Percentiles rank a stretch among this genome's conserved stretches.
These are phyloP conservation scores for Petrophora chlorosata DNA, from an alignment of 2,888 invertebrate species.

Conservation along the genomic window DNA sequence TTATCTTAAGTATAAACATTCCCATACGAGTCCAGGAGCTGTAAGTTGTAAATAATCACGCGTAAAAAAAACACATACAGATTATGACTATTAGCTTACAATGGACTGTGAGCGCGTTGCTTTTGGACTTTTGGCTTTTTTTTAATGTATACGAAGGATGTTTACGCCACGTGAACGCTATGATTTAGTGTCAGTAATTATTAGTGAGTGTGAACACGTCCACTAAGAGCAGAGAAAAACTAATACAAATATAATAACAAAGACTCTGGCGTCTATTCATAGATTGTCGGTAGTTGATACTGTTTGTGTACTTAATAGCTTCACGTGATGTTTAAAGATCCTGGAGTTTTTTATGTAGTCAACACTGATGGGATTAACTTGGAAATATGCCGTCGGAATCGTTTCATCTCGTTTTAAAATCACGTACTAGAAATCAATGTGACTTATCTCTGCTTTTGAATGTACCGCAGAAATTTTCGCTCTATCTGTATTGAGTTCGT, in stretches of 20 bases:
- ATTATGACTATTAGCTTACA: slow-evolving; percentile 77
- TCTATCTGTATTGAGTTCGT: slow-evolving; percentile 39
- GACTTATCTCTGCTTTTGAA: slow-evolving; percentile 23
- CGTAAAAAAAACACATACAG: slow-evolving; percentile 62
- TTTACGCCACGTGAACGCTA: slow-evolving; percentile 77
- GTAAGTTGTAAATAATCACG: slow-evolving; percentile 67
- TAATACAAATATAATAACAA: slow-evolving; percentile 79
- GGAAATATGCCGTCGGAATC: slow-evolving; percentile 29
- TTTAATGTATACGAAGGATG: slow-evolving; percentile 70
- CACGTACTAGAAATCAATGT: slow-evolving; percentile 28
- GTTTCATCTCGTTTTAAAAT: slow-evolving; percentile 24
- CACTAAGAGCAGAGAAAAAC: slow-evolving; percentile 73
- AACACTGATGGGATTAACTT: slow-evolving; percentile 36
- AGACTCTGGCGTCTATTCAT: slow-evolving; percentile 68
- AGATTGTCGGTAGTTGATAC: slow-evolving; percentile 54
- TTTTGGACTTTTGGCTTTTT: slow-evolving; percentile 68
- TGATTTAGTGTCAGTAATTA: slow-evolving; percentile 81
- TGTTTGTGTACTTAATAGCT: slow-evolving; percentile 60
- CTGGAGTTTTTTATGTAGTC: slow-evolving; percentile 34
- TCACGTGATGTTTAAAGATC: slow-evolving; percentile 51
- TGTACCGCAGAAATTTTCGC: slow-evolving; percentile 31
- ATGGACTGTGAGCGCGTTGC: slow-evolving; percentile 74
- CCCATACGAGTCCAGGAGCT: slow-evolving; percentile 65
- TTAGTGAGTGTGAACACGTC: slow-evolving; percentile 78
- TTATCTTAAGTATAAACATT: slow-evolving; percentile 62